Percentiles rank a stretch among this genome's conserved stretches.
Evolutionary conservation across 1,140 invertebrate genomes (phyloP).

Genomic region (Phymastichus coffea): DNA sequence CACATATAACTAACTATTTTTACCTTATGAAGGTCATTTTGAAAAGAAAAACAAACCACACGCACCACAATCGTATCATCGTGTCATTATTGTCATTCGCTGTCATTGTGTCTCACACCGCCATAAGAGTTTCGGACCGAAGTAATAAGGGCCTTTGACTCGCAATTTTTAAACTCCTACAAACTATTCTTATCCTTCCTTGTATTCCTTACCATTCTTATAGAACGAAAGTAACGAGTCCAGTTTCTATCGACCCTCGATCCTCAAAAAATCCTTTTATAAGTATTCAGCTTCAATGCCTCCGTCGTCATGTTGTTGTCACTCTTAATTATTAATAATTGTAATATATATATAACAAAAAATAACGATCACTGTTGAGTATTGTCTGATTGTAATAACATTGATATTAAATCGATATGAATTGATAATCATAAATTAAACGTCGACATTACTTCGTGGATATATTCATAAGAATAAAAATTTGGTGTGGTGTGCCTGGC

Average conservation of each 20-base stretch:
- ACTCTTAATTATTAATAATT: constrained; percentile 56
- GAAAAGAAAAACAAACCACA: too few species aligned
- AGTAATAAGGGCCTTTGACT: constrained; percentile 18
- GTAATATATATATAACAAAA: constrained; percentile 57
- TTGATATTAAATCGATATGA: constrained; percentile 59
- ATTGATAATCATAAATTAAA: constrained; percentile 60
- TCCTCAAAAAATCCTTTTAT: constrained; percentile 28
- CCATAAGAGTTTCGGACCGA: constrained; percentile 26
- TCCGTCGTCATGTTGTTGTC: constrained; percentile 60
- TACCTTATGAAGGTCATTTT: too few species aligned
- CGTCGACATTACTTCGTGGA: constrained; percentile 53
- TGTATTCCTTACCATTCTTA: constrained; percentile 10
- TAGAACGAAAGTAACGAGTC: neutral
- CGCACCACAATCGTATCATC: constrained; percentile 24
- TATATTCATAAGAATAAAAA: constrained; percentile 46
- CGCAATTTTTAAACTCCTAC: constrained; percentile 23
- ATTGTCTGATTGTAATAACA: constrained; percentile 60
- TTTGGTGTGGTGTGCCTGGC: constrained; percentile 42
- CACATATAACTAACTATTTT: too few species aligned
- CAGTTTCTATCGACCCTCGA: neutral
- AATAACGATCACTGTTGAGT: constrained; percentile 59
- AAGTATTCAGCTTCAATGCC: constrained; percentile 53
- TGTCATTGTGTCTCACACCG: constrained; percentile 26
- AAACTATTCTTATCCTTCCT: constrained; percentile 20
- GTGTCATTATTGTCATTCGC: constrained; percentile 24